These are phyloP conservation scores for Halisarca cf. caerulea DNA, from an alignment of 37 sponge, comb jelly and placozoan genomes.

Conservation along the genomic window DNA sequence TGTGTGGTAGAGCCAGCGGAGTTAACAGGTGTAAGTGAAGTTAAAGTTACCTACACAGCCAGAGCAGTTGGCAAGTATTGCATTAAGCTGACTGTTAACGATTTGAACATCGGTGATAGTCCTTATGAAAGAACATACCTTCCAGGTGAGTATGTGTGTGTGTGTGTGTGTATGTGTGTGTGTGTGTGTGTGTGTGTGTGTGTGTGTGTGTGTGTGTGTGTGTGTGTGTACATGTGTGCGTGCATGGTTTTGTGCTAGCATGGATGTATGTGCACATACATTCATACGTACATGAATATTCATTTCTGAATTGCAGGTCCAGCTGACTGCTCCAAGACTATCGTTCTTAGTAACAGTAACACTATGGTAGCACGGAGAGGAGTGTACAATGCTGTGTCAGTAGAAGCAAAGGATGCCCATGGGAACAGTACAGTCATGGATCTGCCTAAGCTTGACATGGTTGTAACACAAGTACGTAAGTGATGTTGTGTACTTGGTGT, in stretches of 20 bases:
- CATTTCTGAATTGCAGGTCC: constrained; percentile 45
- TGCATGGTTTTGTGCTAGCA: background rate
- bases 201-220: background rate
- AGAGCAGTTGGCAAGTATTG: constrained; percentile 46
- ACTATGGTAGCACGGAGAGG: constrained; percentile 61
- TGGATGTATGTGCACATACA: too few species aligned
- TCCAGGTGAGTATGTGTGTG: constrained; percentile 63
- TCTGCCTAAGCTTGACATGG: constrained; percentile 36
- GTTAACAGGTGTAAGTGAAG: constrained; percentile 10
- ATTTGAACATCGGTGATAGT: constrained; percentile 5
- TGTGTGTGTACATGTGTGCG: background rate
- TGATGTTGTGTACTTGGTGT: background rate
- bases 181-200: background rate
- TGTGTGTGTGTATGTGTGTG: constrained; percentile 3
- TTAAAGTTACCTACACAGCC: constrained; percentile 66
- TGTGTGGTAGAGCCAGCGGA: constrained; percentile 68
- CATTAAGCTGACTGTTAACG: constrained; percentile 47
- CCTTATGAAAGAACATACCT: constrained; percentile 41
- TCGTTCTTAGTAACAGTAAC: constrained; percentile 46
- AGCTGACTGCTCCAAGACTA: constrained; percentile 70
- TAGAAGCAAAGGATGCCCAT: constrained; percentile 71
- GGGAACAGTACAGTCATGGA: constrained; percentile 56
- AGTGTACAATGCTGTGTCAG: constrained; percentile 47
- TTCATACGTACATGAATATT: too few species aligned
- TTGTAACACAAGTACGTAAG: constrained; percentile 57